Evolutionary conservation across 2,113 vertebrate species (phyloP), one percentile per base, ranked within the genome.

Genomic region (Rynchops niger): DNA sequence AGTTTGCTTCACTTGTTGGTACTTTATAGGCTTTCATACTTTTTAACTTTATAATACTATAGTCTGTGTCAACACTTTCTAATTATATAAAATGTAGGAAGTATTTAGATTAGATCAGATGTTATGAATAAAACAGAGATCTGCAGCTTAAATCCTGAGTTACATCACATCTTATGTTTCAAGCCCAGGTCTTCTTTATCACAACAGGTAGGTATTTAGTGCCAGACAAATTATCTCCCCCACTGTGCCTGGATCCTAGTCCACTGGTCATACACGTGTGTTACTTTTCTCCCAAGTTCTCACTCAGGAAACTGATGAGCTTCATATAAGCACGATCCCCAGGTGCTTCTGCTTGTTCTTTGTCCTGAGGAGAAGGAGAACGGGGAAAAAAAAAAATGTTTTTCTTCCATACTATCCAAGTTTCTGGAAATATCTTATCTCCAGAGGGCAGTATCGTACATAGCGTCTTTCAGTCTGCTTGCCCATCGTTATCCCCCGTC

Each of bases 381-480:
- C 1, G 79, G 22, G 29, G 74, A 67, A 87, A 30, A 8, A 14
- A 8, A 14, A 7, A 9, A 10, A 15, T 1, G 0, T 2, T 40
- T 74, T 63, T 55, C 32, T 80, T 56, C 34, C 14, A 26, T 21
- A 50, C 1, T 3, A 47, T 55, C 34, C 34, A 42, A 16, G 13
- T 58, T 88, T 73, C 27, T 92, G 76, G 11, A 90, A 73, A 29
- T 61, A 50, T 16, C 4, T 80, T 69, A 22, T 58, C 50, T 66
- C 21, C 23, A 88, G 79, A 86, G 62, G 58, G 47, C 62, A 43
- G 40, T 92, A 43, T 43, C 6, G 0, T 30, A 45, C 9, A 88
- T 83, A 86, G 61, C 18, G 32, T 23, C 12, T 85, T 96, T 71
- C 42, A 32, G 3, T 61, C 19, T 71, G 5, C 2, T 56, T 61